Conservation (phyloP, 2,113 vertebrate species). For the Polypterus bichir region DNA sequence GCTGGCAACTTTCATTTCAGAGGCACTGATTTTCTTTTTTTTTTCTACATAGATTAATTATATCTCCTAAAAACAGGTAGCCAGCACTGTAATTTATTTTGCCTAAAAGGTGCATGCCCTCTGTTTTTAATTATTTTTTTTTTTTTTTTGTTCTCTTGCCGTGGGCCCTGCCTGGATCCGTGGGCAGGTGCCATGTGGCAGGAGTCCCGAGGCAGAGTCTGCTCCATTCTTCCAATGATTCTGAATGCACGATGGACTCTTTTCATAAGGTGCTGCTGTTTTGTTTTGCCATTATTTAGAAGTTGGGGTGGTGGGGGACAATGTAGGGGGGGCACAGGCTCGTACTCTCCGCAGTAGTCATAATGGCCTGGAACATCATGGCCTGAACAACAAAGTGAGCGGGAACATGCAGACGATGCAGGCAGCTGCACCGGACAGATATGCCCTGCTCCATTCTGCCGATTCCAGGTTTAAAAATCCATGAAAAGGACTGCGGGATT, state of each 20-base stretch:
- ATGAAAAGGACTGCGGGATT: no score
- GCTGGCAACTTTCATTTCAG: no score
- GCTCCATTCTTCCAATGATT: constrained; percentile 59
- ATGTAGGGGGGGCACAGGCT: no score
- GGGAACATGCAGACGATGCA: no score
- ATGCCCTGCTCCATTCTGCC: no score
- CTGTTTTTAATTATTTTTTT: constrained; percentile 44
- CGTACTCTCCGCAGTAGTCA: no score
- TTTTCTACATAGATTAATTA: constrained; percentile 32
- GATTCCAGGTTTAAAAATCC: no score
- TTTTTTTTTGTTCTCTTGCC: constrained; percentile 30
- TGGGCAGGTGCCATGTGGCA: constrained; percentile 57
- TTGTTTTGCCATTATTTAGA: constrained; percentile 55
- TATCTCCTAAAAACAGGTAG: constrained; percentile 65
- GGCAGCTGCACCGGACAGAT: no score
- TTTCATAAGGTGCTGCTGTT: constrained; percentile 48
- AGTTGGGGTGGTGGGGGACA: constrained; percentile 5
- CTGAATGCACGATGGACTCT: constrained; percentile 35
- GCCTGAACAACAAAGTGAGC: no score
- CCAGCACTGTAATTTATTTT: constrained; percentile 41
- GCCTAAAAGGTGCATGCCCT: constrained; percentile 53
- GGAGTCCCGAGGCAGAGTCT: constrained; percentile 52
- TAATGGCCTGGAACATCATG: no score
- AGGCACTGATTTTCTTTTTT: constrained; percentile 17
- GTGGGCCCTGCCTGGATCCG: constrained; percentile 57